These are phyloP conservation scores for Podabrus alpinus DNA, from an alignment of 2,888 invertebrate genomes.

Conservation along the genomic window DNA sequence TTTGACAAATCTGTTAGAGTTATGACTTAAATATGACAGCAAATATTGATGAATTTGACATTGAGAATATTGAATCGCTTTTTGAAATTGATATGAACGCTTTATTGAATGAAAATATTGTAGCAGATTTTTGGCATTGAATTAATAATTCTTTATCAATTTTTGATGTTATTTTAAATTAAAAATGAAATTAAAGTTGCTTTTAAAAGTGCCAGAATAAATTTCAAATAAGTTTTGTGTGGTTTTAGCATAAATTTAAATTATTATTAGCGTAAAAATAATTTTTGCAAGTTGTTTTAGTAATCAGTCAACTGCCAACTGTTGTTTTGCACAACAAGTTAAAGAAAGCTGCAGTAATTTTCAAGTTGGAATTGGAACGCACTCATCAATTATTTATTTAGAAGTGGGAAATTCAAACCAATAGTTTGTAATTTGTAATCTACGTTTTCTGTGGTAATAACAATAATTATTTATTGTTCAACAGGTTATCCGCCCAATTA, in stretches of 20 bases:
- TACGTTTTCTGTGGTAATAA: background rate
- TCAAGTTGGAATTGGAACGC: background rate
- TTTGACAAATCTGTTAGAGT: background rate
- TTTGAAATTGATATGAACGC: background rate
- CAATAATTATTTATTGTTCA: background rate
- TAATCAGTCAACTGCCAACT: background rate
- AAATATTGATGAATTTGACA: background rate
- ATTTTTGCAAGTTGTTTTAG: background rate
- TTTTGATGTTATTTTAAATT: background rate
- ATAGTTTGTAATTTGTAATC: background rate
- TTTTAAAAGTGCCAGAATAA: background rate
- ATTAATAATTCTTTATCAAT: background rate
- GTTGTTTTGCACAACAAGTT: background rate
- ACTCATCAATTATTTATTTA: background rate
- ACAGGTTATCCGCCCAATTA: background rate
- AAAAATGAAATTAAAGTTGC: background rate
- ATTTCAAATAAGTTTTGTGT: background rate
- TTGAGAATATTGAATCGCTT: background rate
- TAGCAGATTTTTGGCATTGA: background rate
- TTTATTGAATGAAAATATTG: background rate
- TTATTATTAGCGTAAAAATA: background rate
- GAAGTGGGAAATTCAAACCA: background rate
- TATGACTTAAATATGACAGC: background rate
- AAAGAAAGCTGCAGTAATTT: background rate
- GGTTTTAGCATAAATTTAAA: background rate